phyloP scores from a whole-genome alignment of 2,113 vertebrate genomes.

The Ia io region DNA sequence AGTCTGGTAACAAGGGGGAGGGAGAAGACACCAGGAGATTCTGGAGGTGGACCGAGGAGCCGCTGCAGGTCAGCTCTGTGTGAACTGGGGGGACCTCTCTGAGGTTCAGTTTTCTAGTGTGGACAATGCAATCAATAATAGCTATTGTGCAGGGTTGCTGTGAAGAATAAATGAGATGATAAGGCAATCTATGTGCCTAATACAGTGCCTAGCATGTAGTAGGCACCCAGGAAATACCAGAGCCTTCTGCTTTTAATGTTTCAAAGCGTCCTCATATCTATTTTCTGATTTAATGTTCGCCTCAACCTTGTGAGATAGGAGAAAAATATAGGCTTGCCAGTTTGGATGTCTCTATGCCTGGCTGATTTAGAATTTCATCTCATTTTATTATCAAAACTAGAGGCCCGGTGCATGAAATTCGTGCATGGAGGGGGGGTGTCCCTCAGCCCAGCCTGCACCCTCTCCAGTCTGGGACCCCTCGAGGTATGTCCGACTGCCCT shows the following conservation, averaged over 20 bases:
- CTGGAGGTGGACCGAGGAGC: background rate
- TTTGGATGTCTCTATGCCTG: background rate
- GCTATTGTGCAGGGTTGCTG: background rate
- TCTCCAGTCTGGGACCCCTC: too few relatives aligned
- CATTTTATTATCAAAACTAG: background rate
- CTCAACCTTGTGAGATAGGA: background rate
- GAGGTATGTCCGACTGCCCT: too few relatives aligned
- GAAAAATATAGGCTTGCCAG: background rate
- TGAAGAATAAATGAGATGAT: background rate
- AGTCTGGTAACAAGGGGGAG: background rate
- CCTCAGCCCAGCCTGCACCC: too few relatives aligned
- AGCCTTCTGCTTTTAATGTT: background rate
- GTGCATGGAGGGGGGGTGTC: too few relatives aligned
- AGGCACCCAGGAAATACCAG: background rate
- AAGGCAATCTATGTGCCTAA: background rate
- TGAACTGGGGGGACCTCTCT: background rate
- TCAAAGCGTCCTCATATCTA: background rate
- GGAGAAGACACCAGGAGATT: background rate
- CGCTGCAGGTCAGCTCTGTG: rapidly evolving
- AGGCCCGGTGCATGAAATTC: too few relatives aligned
- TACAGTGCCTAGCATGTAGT: background rate
- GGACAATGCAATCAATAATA: background rate
- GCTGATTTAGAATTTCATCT: background rate
- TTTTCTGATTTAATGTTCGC: background rate
- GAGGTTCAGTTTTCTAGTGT: background rate